These are phyloP conservation scores for Holotrichia oblita DNA, from an alignment of 1,140 invertebrate genomes.

Conservation along the genomic window DNA sequence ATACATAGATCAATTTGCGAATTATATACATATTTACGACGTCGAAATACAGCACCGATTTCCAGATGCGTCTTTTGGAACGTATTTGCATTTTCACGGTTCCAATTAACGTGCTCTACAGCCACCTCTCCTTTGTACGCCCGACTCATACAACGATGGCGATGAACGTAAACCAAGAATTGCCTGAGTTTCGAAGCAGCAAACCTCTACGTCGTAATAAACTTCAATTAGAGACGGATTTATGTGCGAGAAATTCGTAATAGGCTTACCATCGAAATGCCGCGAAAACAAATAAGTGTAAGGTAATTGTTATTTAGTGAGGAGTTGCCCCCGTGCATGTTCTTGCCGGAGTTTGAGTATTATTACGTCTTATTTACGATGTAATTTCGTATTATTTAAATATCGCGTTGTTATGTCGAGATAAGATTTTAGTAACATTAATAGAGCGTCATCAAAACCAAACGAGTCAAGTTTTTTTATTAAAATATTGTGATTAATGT, in stretches of 20 bases:
- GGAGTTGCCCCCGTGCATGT: not conserved
- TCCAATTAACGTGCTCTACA: not conserved
- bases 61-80: not conserved
- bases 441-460: too few species aligned
- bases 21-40: too few species aligned
- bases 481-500: too few species aligned
- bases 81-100: not conserved
- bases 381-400: not conserved
- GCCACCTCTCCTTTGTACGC: not conserved
- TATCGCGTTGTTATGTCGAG: not conserved
- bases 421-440: too few species aligned
- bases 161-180: too few species aligned
- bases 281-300: not conserved
- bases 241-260: not conserved
- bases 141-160: too few species aligned
- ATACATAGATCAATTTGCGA: too few species aligned
- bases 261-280: conserved; percentile 15
- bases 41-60: not conserved
- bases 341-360: too few species aligned
- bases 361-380: conserved; percentile 18
- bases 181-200: not conserved
- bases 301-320: conserved; percentile 1
- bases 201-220: not conserved
- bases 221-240: not conserved
- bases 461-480: too few species aligned